Base-by-base conservation (phyloP, 1,140 invertebrate species). In the Planococcus citri region DNA sequence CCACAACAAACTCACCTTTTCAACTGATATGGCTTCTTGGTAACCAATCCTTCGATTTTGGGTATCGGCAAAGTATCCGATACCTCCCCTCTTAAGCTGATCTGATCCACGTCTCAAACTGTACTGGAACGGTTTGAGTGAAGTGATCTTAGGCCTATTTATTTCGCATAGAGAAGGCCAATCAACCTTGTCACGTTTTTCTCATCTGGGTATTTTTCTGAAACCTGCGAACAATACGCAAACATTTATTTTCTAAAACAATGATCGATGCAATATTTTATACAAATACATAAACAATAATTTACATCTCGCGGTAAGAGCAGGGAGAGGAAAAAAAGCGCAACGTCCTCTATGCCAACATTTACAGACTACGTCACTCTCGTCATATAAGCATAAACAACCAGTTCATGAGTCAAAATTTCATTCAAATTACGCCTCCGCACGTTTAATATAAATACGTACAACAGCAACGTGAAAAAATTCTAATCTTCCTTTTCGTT, bases 21-120 rank as follows among this genome's bases (percentile, higher is more conserved):
- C 60, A 64, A 27, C 22, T 64, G 60, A 17, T 64, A 64, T 1
- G 60, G 60, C 22, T 51, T 51, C n/a, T 64, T 64, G 60, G 60
- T 64, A 20, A 25, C 25, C 22, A 64, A 24, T 4, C 21, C 60
- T 24, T 27, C 60, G 60, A 25, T 27, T 24, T 24, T 64, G 22
- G 60, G 25, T 64, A 27, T 64, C 60, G 60, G 60, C 12, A 64
- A 64, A 20, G 60, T 64, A 64, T 64, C 60, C 60, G 60, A 64
- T 27, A 64, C 60, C 60, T 64, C 60, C 3, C 60, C 22, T 25
- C 10, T 24, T 27, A 64, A 25, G 24, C 60, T 64, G 60, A 64
- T 64, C 60, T 25, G 60, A 64, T 64, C 60, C 60, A 64, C 60
- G 60, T 64, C 60, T 64, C 25, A 17, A 22, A 58, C 6, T 22